Evolutionary conservation across 1,140 invertebrate genomes (phyloP).

Genomic region (Euura saliciscinereae): DNA sequence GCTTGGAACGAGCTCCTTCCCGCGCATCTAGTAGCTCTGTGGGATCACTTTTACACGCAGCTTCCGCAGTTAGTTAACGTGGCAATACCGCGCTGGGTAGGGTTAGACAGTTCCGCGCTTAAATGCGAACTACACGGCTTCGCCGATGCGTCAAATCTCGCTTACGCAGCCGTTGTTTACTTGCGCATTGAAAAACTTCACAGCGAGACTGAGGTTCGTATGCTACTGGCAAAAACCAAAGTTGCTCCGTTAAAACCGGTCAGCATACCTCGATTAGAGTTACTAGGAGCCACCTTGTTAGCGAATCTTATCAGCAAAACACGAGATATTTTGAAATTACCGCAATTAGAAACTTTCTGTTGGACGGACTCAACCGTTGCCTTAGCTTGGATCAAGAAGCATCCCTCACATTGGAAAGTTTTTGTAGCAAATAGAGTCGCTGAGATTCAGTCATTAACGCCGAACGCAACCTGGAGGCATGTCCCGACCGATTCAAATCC

Average conservation of each 20-base stretch:
- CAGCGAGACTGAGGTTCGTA: neutral
- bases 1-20: conserved; percentile 12
- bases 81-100: conserved; percentile 19
- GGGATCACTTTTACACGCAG: neutral
- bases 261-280: conserved; percentile 32
- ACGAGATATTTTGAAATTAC: neutral
- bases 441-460: conserved; percentile 38
- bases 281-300: conserved; percentile 20
- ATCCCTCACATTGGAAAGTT: conserved; percentile 27
- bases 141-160: conserved; percentile 22
- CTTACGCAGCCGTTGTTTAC: conserved; percentile 27
- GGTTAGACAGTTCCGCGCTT: neutral
- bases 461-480: neutral
- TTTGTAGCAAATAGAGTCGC: conserved; percentile 45
- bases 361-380: conserved; percentile 23
- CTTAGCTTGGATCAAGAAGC: conserved; percentile 37
- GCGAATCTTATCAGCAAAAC: conserved; percentile 13
- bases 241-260: conserved; percentile 42
- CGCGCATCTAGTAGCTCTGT: neutral
- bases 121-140: conserved; percentile 24
- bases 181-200: neutral
- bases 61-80: neutral
- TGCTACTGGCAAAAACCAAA: conserved; percentile 23
- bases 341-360: neutral
- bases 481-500: conserved; percentile 30